A percentile compares a stretch with the other conserved stretches of the same genome.
Conservation (phyloP, 2,797 vertebrate genomes). For the Channallabes apus region DNA sequence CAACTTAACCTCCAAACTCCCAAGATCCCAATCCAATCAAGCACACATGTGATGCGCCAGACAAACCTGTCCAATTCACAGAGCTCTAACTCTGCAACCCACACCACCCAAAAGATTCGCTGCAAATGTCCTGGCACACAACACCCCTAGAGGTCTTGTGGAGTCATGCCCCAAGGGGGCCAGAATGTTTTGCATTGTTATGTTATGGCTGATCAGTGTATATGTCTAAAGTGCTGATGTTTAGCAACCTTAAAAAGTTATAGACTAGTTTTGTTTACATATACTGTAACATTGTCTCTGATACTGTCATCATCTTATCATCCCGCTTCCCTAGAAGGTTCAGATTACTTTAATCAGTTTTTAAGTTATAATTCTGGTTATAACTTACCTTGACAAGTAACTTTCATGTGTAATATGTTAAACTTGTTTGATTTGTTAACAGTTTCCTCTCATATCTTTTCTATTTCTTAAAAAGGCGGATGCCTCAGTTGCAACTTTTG, state of each 20-base stretch:
- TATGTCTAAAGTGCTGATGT: neutral
- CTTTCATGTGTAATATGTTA: conserved; percentile 22
- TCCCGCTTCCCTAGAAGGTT: conserved; percentile 38
- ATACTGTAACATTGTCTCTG: conserved; percentile 19
- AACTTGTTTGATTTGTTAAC: conserved; percentile 23
- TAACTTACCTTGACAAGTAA: conserved; percentile 11
- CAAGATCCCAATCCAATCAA: too few species aligned
- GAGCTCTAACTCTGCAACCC: too few species aligned
- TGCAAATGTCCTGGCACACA: too few species aligned
- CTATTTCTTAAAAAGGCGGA: conserved; percentile 60
- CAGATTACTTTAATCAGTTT: conserved; percentile 25
- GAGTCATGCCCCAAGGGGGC: too few species aligned
- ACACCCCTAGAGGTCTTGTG: too few species aligned
- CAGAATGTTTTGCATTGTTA: too few species aligned
- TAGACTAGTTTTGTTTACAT: neutral
- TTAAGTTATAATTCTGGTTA: conserved; percentile 10
- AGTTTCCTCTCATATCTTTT: conserved; percentile 19
- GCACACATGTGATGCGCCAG: too few species aligned
- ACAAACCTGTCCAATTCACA: too few species aligned
- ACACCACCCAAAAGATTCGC: too few species aligned
- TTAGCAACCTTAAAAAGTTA: neutral
- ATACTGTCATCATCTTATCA: conserved; percentile 36
- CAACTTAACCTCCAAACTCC: too few species aligned
- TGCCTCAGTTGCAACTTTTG: conserved; percentile 60
- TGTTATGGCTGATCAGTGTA: too few species aligned